phyloP scores from a whole-genome alignment of 2,888 invertebrate species.

The Xylocampa areola region DNA sequence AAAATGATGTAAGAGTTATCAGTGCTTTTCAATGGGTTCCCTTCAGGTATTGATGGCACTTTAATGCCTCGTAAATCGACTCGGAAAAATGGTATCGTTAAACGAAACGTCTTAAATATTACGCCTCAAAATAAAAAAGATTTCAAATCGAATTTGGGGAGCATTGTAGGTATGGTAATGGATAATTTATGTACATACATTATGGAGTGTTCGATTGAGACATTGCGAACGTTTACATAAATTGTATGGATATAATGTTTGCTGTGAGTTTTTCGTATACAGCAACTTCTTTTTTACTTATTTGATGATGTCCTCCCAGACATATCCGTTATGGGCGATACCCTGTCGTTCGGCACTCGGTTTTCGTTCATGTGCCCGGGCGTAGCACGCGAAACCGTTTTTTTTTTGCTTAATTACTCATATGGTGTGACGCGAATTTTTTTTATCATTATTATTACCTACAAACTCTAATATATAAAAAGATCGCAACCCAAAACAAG shows the following conservation, averaged over 20 bases:
- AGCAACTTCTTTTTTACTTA: neutral
- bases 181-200: constrained; percentile 56
- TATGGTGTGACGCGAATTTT: too few relatives aligned
- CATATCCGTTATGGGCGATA: too few relatives aligned
- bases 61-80: constrained; percentile 62
- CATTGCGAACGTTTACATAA: constrained; percentile 44
- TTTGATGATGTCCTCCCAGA: too few relatives aligned
- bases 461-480: too few relatives aligned
- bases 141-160: constrained; percentile 37
- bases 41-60: constrained; percentile 58
- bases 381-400: too few relatives aligned
- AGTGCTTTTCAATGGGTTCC: constrained; percentile 15
- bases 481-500: too few relatives aligned
- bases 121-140: constrained; percentile 35
- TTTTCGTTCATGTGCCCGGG: too few relatives aligned
- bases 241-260: constrained; percentile 31
- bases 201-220: constrained; percentile 40
- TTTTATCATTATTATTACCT: too few relatives aligned
- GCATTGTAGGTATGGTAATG: constrained; percentile 45
- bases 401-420: too few relatives aligned
- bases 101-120: constrained; percentile 40
- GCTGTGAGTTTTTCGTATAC: constrained; percentile 2
- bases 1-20: constrained; percentile 44
- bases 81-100: constrained; percentile 38
- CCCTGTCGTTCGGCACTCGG: too few relatives aligned